Evolutionary conservation across 2,113 vertebrate species (phyloP).

Genomic region (Ctenodactylus gundi): DNA sequence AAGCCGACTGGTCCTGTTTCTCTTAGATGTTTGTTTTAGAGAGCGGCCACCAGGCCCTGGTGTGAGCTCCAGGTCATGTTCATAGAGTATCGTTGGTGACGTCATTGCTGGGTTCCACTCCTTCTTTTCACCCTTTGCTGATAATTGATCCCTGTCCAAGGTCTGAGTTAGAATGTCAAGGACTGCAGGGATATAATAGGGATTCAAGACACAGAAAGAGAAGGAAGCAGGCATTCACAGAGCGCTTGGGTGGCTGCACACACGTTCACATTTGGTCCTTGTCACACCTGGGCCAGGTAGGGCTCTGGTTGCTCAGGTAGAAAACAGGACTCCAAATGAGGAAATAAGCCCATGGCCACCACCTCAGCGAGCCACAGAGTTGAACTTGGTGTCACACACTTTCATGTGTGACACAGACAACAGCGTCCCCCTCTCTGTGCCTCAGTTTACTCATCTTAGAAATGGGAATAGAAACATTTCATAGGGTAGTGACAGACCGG

Average conservation of each 20-base stretch:
- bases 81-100: background rate
- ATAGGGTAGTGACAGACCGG: rapidly evolving
- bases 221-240: background rate
- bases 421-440: background rate
- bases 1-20: background rate
- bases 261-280: background rate
- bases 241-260: background rate
- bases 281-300: background rate
- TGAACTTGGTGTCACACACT: background rate
- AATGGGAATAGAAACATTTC: background rate
- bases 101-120: background rate
- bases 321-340: background rate
- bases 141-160: background rate
- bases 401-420: background rate
- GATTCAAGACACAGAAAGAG: background rate
- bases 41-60: background rate
- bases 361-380: rapidly evolving
- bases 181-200: background rate
- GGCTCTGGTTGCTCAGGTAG: background rate
- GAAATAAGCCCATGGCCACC: background rate
- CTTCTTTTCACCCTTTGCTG: background rate
- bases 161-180: background rate
- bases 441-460: background rate
- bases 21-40: background rate
- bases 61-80: background rate